A percentile compares a stretch with the other conserved stretches of the same genome.
Conservation (phyloP, 2,797 vertebrate genomes). For the Xenops minutus region DNA sequence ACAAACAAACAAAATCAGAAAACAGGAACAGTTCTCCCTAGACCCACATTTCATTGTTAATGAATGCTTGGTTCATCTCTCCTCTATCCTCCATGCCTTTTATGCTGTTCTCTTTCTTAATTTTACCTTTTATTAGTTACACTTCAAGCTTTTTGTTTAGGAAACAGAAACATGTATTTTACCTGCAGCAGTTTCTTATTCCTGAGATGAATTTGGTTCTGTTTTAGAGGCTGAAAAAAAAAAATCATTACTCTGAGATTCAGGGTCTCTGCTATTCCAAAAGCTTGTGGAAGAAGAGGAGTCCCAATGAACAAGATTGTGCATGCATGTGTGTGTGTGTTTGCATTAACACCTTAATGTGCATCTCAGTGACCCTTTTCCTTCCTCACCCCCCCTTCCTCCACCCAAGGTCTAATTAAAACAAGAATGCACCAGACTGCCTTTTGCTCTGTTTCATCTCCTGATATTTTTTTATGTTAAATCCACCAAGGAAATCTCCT, state of each 20-base stretch:
- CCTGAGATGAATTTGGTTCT: not conserved
- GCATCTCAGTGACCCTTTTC: not conserved
- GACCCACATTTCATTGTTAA: not conserved
- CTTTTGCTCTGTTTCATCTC: constrained; percentile 70
- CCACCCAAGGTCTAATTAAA: constrained; percentile 72
- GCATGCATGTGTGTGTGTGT: not conserved
- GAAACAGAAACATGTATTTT: constrained; percentile 25
- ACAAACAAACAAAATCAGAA: not conserved
- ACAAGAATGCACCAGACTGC: constrained; percentile 60
- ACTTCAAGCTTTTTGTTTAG: constrained; percentile 44
- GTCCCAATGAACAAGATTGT: not conserved
- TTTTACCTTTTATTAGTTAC: constrained; percentile 13
- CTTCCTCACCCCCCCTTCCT: constrained; percentile 31
- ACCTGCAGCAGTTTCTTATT: constrained; percentile 2
- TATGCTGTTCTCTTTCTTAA: not conserved
- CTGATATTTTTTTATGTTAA: constrained; percentile 77
- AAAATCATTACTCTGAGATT: not conserved
- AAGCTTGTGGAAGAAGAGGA: not conserved
- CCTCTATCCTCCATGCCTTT: not conserved
- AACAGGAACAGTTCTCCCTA: not conserved
- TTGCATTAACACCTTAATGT: constrained; percentile 33
- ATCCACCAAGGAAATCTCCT: constrained; percentile 79
- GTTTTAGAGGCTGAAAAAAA: not conserved
- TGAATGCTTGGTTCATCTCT: not conserved
- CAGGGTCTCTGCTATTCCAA: constrained; percentile 20